These are phyloP conservation scores for Acleris sparsana DNA, from an alignment of 2,888 invertebrate species.

Conservation along the genomic window DNA sequence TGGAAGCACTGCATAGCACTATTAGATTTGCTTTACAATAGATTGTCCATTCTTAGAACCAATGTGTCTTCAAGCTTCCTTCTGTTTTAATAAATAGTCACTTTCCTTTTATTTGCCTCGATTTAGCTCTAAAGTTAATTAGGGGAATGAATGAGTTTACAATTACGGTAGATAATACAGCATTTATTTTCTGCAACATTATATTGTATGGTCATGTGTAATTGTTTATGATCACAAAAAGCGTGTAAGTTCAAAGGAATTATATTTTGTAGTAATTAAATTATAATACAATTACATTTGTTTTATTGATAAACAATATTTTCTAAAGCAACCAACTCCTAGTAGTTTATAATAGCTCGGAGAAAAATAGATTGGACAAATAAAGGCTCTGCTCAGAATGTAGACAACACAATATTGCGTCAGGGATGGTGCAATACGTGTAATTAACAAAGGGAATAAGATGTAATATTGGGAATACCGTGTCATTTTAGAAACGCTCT, in stretches of 20 bases:
- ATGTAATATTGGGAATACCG: no score
- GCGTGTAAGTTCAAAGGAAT: constrained; percentile 64
- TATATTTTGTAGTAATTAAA: constrained; percentile 78
- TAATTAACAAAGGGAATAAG: no score
- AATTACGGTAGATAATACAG: constrained; percentile 12
- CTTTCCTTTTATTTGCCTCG: neutral
- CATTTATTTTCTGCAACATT: constrained; percentile 28
- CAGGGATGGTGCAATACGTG: no score
- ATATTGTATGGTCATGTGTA: constrained; percentile 34
- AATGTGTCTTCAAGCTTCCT: no score
- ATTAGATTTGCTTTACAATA: no score
- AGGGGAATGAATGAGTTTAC: constrained; percentile 18
- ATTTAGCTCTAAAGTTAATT: neutral
- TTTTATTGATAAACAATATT: constrained; percentile 18
- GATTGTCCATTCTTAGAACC: no score
- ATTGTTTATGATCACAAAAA: constrained; percentile 52
- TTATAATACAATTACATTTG: constrained; percentile 48
- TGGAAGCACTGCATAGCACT: no score
- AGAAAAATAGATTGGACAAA: no score
- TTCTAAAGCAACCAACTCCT: neutral
- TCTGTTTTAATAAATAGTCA: constrained; percentile 1
- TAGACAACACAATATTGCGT: no score
- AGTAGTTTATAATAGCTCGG: neutral
- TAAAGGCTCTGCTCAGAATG: no score
- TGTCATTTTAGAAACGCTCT: no score